Base-by-base conservation (phyloP, 2,888 invertebrate genomes). In the Drosophila pegasa region DNA sequence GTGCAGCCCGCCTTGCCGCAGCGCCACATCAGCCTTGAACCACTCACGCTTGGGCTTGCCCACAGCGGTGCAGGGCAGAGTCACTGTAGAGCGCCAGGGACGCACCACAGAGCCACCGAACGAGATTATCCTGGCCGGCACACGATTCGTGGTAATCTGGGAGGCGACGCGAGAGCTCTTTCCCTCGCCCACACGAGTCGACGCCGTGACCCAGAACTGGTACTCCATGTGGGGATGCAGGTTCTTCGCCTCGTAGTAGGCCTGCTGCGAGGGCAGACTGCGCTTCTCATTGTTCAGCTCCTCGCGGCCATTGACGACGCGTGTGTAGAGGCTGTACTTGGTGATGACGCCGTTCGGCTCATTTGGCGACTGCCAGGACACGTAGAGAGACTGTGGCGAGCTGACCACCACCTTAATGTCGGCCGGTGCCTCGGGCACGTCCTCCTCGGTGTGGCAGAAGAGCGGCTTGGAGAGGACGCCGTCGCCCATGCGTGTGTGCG, bases 331-430 rank as follows among this genome's bases (percentile, higher is more conserved):
- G 88, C 94, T 95, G 91, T 95, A 97, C 90, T 96, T 95, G 20
- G 95, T 95, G 55, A 97, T 94, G 63, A 95, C 92, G 10, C 97
- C 97, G 89, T 97, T 97, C 0, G 95, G 95, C 73, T 95, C 95
- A 6, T 93, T 88, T 0, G 97, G 97, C 4, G 95, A 94, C 70
- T 95, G 92, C 97, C 97, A 97, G 0, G 96, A 95, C 16, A 97
- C 94, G 74, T 95, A 94, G 3, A 97, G 93, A 2, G 96, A 95
- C 88, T 95, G 95, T 2, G 95, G 94, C 3, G 96, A 95, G 79
- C 95, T 95, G 14, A 96, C 95, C 48, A 96, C 95, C 4, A 96
- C 96, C 92, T 97, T 97, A 72, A 97, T 95, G 82, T 96, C 96
- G 5, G 95, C 94, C 1, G 97, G 97, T 41, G 95, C 94, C 63